Evolutionary conservation across 2,113 vertebrate genomes (phyloP), one percentile per base, ranked within the genome.

Genomic region (Speoplatyrhinus poulsoni): DNA sequence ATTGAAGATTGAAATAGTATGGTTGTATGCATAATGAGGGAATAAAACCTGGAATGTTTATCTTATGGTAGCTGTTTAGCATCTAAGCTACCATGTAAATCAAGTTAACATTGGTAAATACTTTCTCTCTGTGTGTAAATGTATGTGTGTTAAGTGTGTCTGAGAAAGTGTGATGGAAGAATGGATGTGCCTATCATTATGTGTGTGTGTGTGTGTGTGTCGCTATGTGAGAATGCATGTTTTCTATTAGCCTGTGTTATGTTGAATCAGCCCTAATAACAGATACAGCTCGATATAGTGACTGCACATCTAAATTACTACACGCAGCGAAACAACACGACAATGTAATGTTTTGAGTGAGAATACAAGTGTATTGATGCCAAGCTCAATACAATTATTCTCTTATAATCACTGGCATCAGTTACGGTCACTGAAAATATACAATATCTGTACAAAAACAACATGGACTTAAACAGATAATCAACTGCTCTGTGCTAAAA

Each of bases 281-380:
- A 71, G 62, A 81, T 84, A 73, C 57, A 69, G 87, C 90, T 90
- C 88, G 68, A 89, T 89, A 82, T 58, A 36, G 46, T 11, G 72
- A 69, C 76, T 73, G 60, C 75, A 66, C 32, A 66, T 83, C 73
- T 88, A 80, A 84, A 82, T 84, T 81, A 87, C 62, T 52, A 46
- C 73, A 47, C 62, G 49, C 75, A 60, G 76, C 82, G 71, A 71
- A 85, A 84, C 57, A 70, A 59, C 57, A 64, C 63, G 80, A 87
- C 89, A 81, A 73, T 76, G 71, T 56, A 76, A 87, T 75, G 86
- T 88, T 82, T 88, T 88, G 88, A 80, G 82, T 83, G 82, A 78
- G 82, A 86, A 90, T 82, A 86, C 79, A 75, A 75, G 64, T 17
- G 66, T 85, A 89, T 86, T 61, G 88, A 89, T 79, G 79, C 60